Evolutionary conservation across 2,113 vertebrate genomes (phyloP).

Genomic region (Piaya cayana): DNA sequence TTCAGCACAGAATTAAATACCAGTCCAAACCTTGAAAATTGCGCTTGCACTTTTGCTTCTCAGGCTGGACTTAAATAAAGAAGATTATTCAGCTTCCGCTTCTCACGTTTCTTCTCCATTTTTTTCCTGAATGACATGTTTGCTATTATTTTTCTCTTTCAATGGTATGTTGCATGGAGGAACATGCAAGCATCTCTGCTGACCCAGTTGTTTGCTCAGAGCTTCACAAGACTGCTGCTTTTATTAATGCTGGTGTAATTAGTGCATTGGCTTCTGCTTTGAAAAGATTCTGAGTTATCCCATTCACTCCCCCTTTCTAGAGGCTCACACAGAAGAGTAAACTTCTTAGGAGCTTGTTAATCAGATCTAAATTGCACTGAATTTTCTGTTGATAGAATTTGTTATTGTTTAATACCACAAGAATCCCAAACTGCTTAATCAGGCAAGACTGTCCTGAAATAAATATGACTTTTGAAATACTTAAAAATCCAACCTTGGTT

Average conservation of each 20-base stretch:
- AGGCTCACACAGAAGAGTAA: background rate
- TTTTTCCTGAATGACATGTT: background rate
- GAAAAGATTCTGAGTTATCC: background rate
- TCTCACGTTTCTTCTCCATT: background rate
- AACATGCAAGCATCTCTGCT: fast-evolving
- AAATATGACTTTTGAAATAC: background rate
- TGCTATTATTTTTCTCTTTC: background rate
- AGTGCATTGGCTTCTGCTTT: background rate
- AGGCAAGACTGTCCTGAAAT: background rate
- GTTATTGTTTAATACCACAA: background rate
- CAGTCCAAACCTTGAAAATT: background rate
- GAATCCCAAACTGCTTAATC: background rate
- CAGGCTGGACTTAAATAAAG: background rate
- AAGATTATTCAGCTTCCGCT: background rate
- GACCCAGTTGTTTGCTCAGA: background rate
- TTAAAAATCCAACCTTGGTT: background rate
- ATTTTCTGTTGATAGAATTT: background rate
- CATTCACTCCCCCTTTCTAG: background rate
- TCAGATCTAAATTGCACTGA: background rate
- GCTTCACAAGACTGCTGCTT: background rate
- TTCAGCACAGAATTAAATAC: background rate
- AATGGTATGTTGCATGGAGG: background rate
- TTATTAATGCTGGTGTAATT: background rate
- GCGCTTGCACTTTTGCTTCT: background rate
- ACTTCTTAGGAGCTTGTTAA: background rate